A percentile compares a stretch with the other conserved stretches of the same genome.
These are phyloP conservation scores for Sebastes minor DNA, from an alignment of 2,797 vertebrate species.

Conservation along the genomic window DNA sequence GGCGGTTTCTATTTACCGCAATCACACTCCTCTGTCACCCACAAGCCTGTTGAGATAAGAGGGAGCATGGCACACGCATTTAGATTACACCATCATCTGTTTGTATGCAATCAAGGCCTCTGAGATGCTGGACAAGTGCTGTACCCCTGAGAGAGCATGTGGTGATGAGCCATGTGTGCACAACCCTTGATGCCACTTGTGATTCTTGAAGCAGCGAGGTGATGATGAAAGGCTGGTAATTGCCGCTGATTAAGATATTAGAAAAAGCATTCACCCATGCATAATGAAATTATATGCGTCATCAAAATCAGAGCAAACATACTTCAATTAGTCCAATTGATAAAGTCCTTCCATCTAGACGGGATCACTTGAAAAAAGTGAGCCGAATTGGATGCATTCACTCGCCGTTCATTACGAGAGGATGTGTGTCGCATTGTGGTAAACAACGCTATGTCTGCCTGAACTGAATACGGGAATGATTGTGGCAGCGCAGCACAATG, in stretches of 20 bases:
- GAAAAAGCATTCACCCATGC: slow-evolving; percentile 64
- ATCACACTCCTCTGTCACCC: slow-evolving; percentile 40
- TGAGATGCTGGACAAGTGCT: slow-evolving; percentile 55
- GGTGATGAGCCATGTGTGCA: slow-evolving; percentile 50
- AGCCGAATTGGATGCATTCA: slow-evolving; percentile 34
- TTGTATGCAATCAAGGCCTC: slow-evolving; percentile 55
- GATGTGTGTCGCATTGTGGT: slow-evolving; percentile 3
- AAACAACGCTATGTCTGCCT: slow-evolving; percentile 9
- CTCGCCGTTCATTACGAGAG: slow-evolving; percentile 5
- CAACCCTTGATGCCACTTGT: slow-evolving; percentile 59
- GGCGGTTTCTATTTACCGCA: slow-evolving; percentile 49
- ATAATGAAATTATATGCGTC: slow-evolving; percentile 74
- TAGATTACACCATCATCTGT: slow-evolving; percentile 40
- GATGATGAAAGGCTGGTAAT: slow-evolving; percentile 70
- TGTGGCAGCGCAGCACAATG: slow-evolving; percentile 8
- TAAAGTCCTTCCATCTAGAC: slow-evolving; percentile 50
- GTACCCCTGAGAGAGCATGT: slow-evolving; percentile 28
- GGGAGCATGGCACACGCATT: slow-evolving; percentile 39
- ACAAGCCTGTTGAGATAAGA: slow-evolving; percentile 56
- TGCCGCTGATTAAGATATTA: slow-evolving; percentile 78
- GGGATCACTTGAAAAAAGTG: slow-evolving; percentile 52
- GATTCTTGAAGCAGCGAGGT: slow-evolving; percentile 63
- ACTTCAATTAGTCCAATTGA: slow-evolving; percentile 65
- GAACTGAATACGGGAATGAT: slow-evolving; percentile 33
- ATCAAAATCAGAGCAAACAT: slow-evolving; percentile 66